These are phyloP conservation scores for Paramisgurnus dabryanus DNA, from an alignment of 2,113 vertebrate species.

Conservation along the genomic window DNA sequence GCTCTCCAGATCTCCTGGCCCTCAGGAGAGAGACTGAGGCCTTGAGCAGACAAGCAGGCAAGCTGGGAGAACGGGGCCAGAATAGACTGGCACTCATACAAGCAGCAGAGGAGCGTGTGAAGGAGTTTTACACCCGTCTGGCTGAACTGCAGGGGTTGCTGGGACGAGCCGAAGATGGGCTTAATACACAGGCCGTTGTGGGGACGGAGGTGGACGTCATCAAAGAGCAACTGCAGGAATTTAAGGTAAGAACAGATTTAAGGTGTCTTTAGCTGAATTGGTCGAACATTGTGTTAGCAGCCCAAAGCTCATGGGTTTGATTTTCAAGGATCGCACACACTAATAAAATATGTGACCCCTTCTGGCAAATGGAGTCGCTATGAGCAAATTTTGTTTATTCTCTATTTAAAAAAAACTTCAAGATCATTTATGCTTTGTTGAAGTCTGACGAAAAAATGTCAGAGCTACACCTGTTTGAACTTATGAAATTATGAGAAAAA, in stretches of 20 bases:
- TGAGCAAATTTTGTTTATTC: too few species aligned
- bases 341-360: too few species aligned
- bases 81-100: slow-evolving; percentile 84
- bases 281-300: not conserved
- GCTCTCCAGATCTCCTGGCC: slow-evolving; percentile 87
- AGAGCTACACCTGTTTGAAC: too few species aligned
- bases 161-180: slow-evolving; percentile 80
- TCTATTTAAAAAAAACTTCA: too few species aligned
- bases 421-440: too few species aligned
- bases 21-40: slow-evolving; percentile 91
- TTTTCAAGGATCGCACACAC: too few species aligned
- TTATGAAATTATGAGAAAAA: too few species aligned
- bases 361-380: too few species aligned
- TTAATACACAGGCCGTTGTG: slow-evolving; percentile 84
- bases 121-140: slow-evolving; percentile 86
- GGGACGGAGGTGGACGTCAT: slow-evolving; percentile 93
- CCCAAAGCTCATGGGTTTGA: not conserved
- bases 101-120: slow-evolving; percentile 76
- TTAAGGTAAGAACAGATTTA: slow-evolving; percentile 82
- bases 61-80: slow-evolving; percentile 87
- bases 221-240: slow-evolving; percentile 91
- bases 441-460: too few species aligned
- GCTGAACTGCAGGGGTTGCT: slow-evolving; percentile 84
- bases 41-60: slow-evolving; percentile 88
- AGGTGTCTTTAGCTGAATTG: not conserved